A percentile compares a stretch with the other conserved stretches of the same genome.
Conservation (phyloP, 2,888 invertebrate genomes). For the Lasioglossum figueresi region DNA sequence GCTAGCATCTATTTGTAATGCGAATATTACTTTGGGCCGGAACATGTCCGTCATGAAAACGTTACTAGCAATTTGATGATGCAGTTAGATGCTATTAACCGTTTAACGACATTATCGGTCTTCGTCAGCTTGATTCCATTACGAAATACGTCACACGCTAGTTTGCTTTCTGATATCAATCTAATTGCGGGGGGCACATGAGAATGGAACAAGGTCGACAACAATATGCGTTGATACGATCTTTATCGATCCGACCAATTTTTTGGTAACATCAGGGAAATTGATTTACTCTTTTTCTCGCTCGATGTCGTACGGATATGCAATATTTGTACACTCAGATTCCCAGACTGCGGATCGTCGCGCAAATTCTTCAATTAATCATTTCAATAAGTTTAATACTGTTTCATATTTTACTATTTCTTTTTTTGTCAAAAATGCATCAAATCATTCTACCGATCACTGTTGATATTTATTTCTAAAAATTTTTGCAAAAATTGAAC, state of each 20-base stretch:
- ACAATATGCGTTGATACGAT: not conserved
- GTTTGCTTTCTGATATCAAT: slow-evolving; percentile 40
- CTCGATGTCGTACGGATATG: not conserved
- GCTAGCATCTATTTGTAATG: not conserved
- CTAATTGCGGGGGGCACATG: slow-evolving; percentile 13
- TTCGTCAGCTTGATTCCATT: slow-evolving; percentile 42
- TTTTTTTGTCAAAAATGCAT: no score
- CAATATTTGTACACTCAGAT: not conserved
- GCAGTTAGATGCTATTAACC: slow-evolving; percentile 38
- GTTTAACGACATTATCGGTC: slow-evolving; percentile 49
- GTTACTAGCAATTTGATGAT: slow-evolving; percentile 32
- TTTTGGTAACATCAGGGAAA: not conserved
- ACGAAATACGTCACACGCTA: slow-evolving; percentile 36
- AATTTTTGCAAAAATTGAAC: no score
- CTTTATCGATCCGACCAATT: not conserved
- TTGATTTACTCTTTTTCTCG: not conserved
- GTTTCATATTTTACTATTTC: no score
- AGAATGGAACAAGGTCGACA: slow-evolving; percentile 4
- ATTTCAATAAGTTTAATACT: not conserved
- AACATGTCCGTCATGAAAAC: slow-evolving; percentile 7
- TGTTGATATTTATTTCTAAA: no score
- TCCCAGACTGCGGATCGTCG: not conserved
- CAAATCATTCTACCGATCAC: no score
- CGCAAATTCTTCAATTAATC: not conserved
- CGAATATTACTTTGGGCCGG: not conserved